Evolutionary conservation across 2,797 vertebrate genomes (phyloP).

Genomic region (Limnodromus scolopaceus): DNA sequence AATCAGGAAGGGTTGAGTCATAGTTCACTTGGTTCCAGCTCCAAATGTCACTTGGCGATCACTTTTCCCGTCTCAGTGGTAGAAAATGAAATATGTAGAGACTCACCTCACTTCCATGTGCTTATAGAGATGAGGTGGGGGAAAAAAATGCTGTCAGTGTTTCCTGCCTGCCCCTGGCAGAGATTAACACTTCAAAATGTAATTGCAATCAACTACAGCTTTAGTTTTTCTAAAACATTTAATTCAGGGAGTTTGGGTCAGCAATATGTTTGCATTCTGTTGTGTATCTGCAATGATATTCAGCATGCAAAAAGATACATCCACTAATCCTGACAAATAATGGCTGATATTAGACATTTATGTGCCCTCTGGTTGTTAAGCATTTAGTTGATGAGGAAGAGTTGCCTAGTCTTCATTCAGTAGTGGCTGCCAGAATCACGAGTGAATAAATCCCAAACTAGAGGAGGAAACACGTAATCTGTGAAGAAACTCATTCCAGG

Average conservation of each 20-base stretch:
- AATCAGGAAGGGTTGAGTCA: slow-evolving; percentile 43
- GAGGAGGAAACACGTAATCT: background rate
- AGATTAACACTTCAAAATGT: background rate
- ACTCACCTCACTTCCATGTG: background rate
- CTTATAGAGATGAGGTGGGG: background rate
- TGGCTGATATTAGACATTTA: background rate
- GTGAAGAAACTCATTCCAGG: background rate
- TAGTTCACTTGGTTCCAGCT: slow-evolving; percentile 44
- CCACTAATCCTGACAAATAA: background rate
- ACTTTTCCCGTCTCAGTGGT: background rate
- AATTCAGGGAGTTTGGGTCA: background rate
- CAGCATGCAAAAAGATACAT: background rate
- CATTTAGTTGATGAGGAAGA: background rate
- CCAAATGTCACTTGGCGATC: background rate
- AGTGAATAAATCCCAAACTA: background rate
- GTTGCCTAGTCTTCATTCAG: background rate
- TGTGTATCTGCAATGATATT: background rate
- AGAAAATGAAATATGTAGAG: slow-evolving; percentile 37
- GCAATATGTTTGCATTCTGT: background rate
- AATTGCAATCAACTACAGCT: background rate
- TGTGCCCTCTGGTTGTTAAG: background rate
- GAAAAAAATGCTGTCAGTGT: background rate
- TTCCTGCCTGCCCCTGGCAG: background rate
- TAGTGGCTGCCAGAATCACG: background rate
- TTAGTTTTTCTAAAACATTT: background rate